Conservation (phyloP, 37 sponge, comb jelly and placozoan species). For the Dysidea cf. avara region DNA sequence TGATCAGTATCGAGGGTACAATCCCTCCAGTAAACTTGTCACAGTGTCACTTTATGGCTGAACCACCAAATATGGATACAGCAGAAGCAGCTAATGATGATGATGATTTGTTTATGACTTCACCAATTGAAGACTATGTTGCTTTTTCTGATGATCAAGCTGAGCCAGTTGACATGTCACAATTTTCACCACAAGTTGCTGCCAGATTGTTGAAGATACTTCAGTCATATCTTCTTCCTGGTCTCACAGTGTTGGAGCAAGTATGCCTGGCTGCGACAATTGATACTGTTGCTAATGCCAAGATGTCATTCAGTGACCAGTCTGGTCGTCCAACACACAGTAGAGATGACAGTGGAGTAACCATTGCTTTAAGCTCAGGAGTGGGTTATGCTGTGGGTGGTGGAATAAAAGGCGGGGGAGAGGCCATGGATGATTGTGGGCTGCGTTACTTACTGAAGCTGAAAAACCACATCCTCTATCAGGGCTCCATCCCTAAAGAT, state of each 20-base stretch:
- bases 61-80: background rate
- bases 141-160: constrained; percentile 7
- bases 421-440: constrained; percentile 96
- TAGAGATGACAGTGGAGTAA: constrained; percentile 5
- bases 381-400: constrained; percentile 58
- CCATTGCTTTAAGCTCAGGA: constrained; percentile 22
- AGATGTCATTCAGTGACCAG: constrained; percentile 26
- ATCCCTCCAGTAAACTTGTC: constrained; percentile 55
- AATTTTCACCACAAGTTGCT: constrained; percentile 54
- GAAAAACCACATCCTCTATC: constrained; percentile 50
- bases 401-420: constrained; percentile 52
- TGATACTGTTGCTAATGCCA: constrained; percentile 80
- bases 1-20: constrained; percentile 27
- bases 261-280: constrained; percentile 74
- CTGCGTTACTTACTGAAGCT: constrained; percentile 82
- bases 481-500: constrained; percentile 42
- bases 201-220: constrained; percentile 39
- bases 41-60: constrained; percentile 31
- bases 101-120: background rate
- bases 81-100: background rate
- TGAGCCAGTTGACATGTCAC: constrained; percentile 36
- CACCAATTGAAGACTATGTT: background rate
- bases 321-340: background rate
- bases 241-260: constrained; percentile 78
- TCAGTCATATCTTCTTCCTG: constrained; percentile 59